Percentiles rank a stretch among this genome's conserved stretches.
Evolutionary conservation across 2,113 vertebrate species (phyloP).

Genomic region (Antechinus stuartii): DNA sequence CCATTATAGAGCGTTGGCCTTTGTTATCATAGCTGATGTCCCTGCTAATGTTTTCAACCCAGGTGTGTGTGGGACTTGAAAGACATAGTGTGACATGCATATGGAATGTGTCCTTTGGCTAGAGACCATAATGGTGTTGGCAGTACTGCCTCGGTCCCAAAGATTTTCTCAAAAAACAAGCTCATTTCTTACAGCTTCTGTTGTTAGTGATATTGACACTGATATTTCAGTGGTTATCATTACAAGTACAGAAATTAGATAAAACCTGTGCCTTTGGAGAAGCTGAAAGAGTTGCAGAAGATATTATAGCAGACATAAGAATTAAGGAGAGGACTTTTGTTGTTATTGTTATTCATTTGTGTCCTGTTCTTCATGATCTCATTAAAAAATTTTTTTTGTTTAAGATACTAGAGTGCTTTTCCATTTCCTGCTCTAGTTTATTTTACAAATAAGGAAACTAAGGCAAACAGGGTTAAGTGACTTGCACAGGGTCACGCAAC

Average conservation of each 20-base stretch:
- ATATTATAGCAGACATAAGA: not conserved
- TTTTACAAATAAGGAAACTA: not conserved
- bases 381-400: not conserved
- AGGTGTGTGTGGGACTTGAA: not conserved
- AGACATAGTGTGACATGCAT: accelerated
- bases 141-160: not conserved
- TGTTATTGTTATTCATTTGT: not conserved
- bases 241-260: not conserved
- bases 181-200: not conserved
- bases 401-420: not conserved
- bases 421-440: not conserved
- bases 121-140: not conserved
- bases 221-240: not conserved
- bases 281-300: not conserved
- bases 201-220: not conserved
- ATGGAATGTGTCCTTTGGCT: not conserved
- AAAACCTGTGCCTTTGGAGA: not conserved
- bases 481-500: not conserved
- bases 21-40: slow-evolving; percentile 30
- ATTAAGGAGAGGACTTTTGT: not conserved
- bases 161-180: not conserved
- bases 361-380: not conserved
- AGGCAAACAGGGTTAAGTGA: not conserved
- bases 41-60: not conserved
- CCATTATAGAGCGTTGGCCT: slow-evolving; percentile 6